Evolutionary conservation across 2,113 vertebrate species (phyloP).

Genomic region (Phycodurus eques): DNA sequence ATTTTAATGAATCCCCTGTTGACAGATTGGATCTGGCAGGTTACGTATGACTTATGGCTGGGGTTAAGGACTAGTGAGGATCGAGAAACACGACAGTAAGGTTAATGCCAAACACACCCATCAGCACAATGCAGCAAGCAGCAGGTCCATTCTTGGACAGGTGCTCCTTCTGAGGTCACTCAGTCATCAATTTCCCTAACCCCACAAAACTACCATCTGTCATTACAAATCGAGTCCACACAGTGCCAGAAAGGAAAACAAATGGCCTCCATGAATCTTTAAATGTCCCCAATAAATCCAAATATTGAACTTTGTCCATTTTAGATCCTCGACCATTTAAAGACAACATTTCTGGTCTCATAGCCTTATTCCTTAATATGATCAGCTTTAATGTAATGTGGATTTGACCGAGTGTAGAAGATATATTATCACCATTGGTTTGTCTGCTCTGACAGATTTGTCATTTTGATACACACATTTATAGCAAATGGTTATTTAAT

Average conservation of each 20-base stretch:
- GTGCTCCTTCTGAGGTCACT: conserved; percentile 55
- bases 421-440: conserved; percentile 56
- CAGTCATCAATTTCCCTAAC: conserved; percentile 36
- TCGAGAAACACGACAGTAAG: conserved; percentile 45
- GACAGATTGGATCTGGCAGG: conserved; percentile 62
- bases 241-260: conserved; percentile 21
- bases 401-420: conserved; percentile 53
- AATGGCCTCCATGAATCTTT: conserved; percentile 39
- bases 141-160: conserved; percentile 57
- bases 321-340: conserved; percentile 19
- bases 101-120: conserved; percentile 57
- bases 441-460: conserved; percentile 52
- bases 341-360: conserved; percentile 13
- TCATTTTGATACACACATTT: conserved; percentile 57
- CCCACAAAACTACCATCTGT: conserved; percentile 57
- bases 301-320: conserved; percentile 33
- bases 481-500: conserved; percentile 55
- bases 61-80: conserved; percentile 38
- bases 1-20: conserved; percentile 66
- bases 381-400: conserved; percentile 54
- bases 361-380: conserved; percentile 30
- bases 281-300: conserved; percentile 28
- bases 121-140: conserved; percentile 41
- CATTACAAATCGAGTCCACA: conserved; percentile 32
- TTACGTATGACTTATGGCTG: conserved; percentile 48